A percentile compares a stretch with the other conserved stretches of the same genome.
phyloP scores from a whole-genome alignment of 2,797 vertebrate genomes.

The Karalla daura region DNA sequence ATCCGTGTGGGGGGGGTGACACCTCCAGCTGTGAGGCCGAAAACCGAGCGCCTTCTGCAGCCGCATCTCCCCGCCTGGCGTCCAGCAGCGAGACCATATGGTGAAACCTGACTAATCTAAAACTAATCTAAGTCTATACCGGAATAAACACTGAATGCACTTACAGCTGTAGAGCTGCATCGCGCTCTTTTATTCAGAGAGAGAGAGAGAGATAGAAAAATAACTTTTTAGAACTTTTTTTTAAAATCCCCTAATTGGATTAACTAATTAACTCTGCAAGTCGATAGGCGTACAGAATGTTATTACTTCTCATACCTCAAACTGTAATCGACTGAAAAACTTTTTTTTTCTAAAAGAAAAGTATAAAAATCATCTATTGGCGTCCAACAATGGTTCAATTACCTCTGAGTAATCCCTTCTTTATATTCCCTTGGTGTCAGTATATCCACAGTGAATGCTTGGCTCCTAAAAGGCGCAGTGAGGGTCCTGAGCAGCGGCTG shows the following conservation, averaged over 20 bases:
- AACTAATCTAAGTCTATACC: no score
- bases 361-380: constrained; percentile 12
- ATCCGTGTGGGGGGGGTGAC: constrained; percentile 76
- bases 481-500: constrained; percentile 67
- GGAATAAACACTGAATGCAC: constrained; percentile 1
- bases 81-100: constrained; percentile 72
- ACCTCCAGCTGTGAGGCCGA: constrained; percentile 83
- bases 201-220: no score
- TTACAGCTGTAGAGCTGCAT: background rate
- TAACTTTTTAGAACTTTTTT: constrained; percentile 34
- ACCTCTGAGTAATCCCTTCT: constrained; percentile 78
- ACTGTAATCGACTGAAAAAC: constrained; percentile 1
- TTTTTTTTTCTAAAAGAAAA: background rate
- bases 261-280: constrained; percentile 33
- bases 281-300: background rate
- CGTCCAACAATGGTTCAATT: constrained; percentile 72
- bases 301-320: background rate
- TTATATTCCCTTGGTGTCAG: constrained; percentile 68
- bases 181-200: background rate
- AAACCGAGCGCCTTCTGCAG: constrained; percentile 63
- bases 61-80: constrained; percentile 58
- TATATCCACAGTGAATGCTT: constrained; percentile 75
- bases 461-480: constrained; percentile 62
- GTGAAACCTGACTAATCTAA: constrained; percentile 38
- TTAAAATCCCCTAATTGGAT: background rate